Evolutionary conservation across 2,797 vertebrate genomes (phyloP).

Genomic region (Sebastes trivittatus): DNA sequence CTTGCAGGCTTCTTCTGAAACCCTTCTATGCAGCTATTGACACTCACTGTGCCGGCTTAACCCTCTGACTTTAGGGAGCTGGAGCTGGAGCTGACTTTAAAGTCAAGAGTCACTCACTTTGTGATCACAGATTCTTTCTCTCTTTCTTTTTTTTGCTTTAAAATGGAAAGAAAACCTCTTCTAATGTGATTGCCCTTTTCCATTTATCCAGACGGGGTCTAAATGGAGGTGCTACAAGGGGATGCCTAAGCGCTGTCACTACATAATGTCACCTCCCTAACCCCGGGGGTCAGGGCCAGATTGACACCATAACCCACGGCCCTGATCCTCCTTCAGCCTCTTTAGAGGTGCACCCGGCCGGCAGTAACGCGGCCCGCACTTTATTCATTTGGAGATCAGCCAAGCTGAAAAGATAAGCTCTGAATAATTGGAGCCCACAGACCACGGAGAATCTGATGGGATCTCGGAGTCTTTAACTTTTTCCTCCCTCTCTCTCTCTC

Average conservation of each 20-base stretch:
- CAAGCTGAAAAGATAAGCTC: slow-evolving; percentile 95
- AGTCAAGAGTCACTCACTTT: slow-evolving; percentile 72
- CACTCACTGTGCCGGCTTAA: slow-evolving; percentile 55
- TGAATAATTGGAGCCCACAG: slow-evolving; percentile 93
- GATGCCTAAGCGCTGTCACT: slow-evolving; percentile 84
- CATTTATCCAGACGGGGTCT: slow-evolving; percentile 78
- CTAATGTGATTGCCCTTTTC: slow-evolving; percentile 83
- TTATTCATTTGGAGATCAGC: slow-evolving; percentile 90
- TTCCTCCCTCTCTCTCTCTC: slow-evolving; percentile 71
- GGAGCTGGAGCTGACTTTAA: slow-evolving; percentile 56
- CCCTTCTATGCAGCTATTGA: slow-evolving; percentile 34
- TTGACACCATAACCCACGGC: slow-evolving; percentile 88
- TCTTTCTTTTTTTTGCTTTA: slow-evolving; percentile 52
- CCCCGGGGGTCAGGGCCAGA: slow-evolving; percentile 86
- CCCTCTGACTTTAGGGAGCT: slow-evolving; percentile 59
- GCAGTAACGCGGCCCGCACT: slow-evolving; percentile 90
- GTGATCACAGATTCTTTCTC: slow-evolving; percentile 46
- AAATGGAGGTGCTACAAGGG: slow-evolving; percentile 75
- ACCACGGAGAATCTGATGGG: slow-evolving; percentile 88
- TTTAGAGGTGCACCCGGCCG: slow-evolving; percentile 89
- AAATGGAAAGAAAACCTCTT: slow-evolving; percentile 71
- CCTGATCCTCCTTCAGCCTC: slow-evolving; percentile 84
- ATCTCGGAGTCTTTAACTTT: slow-evolving; percentile 79
- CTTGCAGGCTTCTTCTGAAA: neutral
- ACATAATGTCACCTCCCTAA: slow-evolving; percentile 84